Evolutionary conservation across 2,888 invertebrate genomes (phyloP), one percentile per base, ranked within the genome.

Genomic region (Thymelicus sylvestris): DNA sequence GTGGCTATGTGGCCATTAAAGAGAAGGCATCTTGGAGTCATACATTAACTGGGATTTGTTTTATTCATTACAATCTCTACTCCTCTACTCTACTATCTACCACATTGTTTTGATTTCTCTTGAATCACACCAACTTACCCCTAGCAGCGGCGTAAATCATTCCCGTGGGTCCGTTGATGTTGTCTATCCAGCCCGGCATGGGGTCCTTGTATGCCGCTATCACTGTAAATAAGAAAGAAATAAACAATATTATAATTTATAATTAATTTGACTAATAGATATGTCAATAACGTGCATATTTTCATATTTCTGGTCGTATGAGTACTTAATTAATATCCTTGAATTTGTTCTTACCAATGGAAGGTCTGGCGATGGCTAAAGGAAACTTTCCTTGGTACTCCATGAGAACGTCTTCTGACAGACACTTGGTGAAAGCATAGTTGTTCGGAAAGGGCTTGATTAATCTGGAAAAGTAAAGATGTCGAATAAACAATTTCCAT

Each of bases 351-450:
- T 90, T 91, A 96, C 96, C 97, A 79, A 98, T 98, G 1, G 98
- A 97, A 2, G 98, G 98, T 77, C 98, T 92, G 8, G 96, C 95
- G 73, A 98, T 95, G 60, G 96, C 96, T 41, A 97, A 91, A 0
- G 98, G 98, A 64, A 98, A 86, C 76, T 92, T 93, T 5, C 91
- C 86, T 0, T 94, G 94, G 79, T 96, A 96, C 77, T 95, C 95
- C 13, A 94, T 87, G n/a, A 98, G 95, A 74, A 97, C 81, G 76
- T 96, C 95, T 90, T 98, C 98, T 0, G 97, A 96, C 74, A 98
- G 88, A 59, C 97, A 96, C 89, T 98, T 98, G 47, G 97, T 97
- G 87, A 96, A 97, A 1, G 98, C 97, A 89, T 98, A 98, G 0
- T 98, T 98, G 86, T 98, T 98, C 0, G 98, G 98, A 68, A 96